These are phyloP conservation scores for Marcusenius ussheri DNA, from an alignment of 2,113 vertebrate genomes.

Conservation along the genomic window DNA sequence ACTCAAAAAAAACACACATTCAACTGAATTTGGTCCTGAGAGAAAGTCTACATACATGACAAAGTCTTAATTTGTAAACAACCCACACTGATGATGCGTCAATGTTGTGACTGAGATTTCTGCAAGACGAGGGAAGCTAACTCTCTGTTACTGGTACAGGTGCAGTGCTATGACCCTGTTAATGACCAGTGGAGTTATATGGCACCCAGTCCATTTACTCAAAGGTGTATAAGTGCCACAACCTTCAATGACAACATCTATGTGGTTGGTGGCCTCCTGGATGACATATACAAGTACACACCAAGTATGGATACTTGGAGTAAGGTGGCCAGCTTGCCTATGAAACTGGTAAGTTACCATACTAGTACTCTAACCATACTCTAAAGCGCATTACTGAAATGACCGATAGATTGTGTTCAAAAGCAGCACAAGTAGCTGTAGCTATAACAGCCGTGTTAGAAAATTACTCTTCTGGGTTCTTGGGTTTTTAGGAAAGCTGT, in stretches of 20 bases:
- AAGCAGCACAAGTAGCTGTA: not conserved
- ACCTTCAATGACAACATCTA: slow-evolving; percentile 61
- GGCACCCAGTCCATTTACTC: slow-evolving; percentile 60
- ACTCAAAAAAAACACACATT: not conserved
- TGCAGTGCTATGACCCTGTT: slow-evolving; percentile 65
- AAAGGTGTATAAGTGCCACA: slow-evolving; percentile 60
- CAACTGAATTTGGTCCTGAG: not conserved
- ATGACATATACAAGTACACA: slow-evolving; percentile 59
- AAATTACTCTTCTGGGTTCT: not conserved
- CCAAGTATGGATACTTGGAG: slow-evolving; percentile 56
- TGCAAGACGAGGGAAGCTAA: not conserved
- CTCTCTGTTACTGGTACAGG: slow-evolving; percentile 42
- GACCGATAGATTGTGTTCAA: not conserved
- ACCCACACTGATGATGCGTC: not conserved
- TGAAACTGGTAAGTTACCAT: slow-evolving; percentile 55
- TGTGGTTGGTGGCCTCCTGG: slow-evolving; percentile 64
- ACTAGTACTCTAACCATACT: not conserved
- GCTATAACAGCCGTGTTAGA: not conserved
- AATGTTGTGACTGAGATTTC: not conserved
- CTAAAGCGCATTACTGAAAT: not conserved
- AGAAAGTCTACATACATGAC: not conserved
- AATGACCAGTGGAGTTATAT: slow-evolving; percentile 54
- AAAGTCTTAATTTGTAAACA: not conserved
- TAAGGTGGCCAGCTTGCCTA: slow-evolving; percentile 53
- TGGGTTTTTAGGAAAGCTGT: slow-evolving; percentile 60